phyloP scores from a whole-genome alignment of 2,888 invertebrate genomes.

The Eupithecia subumbrata region DNA sequence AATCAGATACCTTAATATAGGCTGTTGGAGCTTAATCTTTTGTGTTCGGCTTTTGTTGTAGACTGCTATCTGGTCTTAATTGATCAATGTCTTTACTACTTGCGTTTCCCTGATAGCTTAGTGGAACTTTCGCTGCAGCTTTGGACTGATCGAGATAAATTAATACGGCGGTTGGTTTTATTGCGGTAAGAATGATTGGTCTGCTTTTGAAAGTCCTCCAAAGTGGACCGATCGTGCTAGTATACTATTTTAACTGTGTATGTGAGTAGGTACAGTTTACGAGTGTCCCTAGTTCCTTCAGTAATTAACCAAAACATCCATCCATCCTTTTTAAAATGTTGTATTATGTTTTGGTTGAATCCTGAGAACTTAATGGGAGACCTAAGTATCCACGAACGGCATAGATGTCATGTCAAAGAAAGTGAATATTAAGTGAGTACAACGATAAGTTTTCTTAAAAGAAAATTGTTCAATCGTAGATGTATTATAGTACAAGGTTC shows the following conservation, averaged over 20 bases:
- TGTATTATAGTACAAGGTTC: too few relatives aligned
- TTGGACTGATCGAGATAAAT: not conserved
- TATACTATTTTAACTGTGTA: not conserved
- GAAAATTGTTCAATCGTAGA: too few relatives aligned
- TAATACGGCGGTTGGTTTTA: constrained; percentile 4
- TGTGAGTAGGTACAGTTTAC: not conserved
- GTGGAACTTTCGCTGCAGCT: constrained; percentile 3
- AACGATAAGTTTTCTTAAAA: too few relatives aligned
- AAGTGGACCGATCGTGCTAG: not conserved
- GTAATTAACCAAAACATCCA: too few relatives aligned
- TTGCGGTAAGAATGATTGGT: not conserved
- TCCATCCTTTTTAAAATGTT: too few relatives aligned
- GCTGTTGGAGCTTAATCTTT: constrained; percentile 36
- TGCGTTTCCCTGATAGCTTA: constrained; percentile 2
- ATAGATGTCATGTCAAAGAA: too few relatives aligned
- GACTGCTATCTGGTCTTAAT: constrained; percentile 22
- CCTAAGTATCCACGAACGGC: too few relatives aligned
- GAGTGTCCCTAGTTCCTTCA: not conserved
- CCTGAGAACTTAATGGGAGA: not conserved
- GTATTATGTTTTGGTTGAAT: too few relatives aligned
- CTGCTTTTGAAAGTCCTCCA: not conserved
- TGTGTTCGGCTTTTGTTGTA: constrained; percentile 29
- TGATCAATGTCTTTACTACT: constrained; percentile 19
- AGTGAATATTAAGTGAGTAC: too few relatives aligned
- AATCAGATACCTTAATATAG: constrained; percentile 81